These are phyloP conservation scores for Mycalesis mineus DNA, from an alignment of 2,888 invertebrate genomes.

Conservation along the genomic window DNA sequence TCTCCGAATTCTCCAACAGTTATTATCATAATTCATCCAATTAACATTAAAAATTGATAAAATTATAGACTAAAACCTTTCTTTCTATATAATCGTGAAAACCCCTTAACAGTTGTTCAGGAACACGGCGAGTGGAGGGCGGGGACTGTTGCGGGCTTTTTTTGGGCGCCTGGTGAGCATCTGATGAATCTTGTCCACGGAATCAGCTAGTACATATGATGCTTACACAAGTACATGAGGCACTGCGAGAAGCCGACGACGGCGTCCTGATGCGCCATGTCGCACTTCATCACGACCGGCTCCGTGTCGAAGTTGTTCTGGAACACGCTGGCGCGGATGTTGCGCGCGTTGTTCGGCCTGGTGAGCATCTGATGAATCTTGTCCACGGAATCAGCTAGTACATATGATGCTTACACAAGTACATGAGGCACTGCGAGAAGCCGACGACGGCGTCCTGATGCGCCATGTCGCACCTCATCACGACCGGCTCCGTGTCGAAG, in stretches of 20 bases:
- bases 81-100: too few species aligned
- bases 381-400: too few species aligned
- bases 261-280: slow-evolving; percentile 35
- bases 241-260: slow-evolving; percentile 63
- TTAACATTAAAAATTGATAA: too few species aligned
- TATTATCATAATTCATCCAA: too few species aligned
- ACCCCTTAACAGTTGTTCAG: slow-evolving; percentile 65
- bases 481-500: slow-evolving; percentile 42
- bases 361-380: too few species aligned
- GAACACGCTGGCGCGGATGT: slow-evolving; percentile 49
- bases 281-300: slow-evolving; percentile 27
- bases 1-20: too few species aligned
- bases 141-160: slow-evolving; percentile 43
- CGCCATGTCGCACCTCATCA: slow-evolving; percentile 25
- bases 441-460: slow-evolving; percentile 47
- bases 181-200: too few species aligned
- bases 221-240: slow-evolving; percentile 68
- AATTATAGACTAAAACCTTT: too few species aligned
- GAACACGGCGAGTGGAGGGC: slow-evolving; percentile 51
- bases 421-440: slow-evolving; percentile 66
- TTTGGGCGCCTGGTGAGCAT: too few species aligned
- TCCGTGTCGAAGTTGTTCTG: slow-evolving; percentile 57
- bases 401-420: slow-evolving; percentile 60
- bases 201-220: too few species aligned
- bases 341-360: slow-evolving; percentile 38